phyloP scores from a whole-genome alignment of 1,140 invertebrate species.

The Solenopsis fugax region DNA sequence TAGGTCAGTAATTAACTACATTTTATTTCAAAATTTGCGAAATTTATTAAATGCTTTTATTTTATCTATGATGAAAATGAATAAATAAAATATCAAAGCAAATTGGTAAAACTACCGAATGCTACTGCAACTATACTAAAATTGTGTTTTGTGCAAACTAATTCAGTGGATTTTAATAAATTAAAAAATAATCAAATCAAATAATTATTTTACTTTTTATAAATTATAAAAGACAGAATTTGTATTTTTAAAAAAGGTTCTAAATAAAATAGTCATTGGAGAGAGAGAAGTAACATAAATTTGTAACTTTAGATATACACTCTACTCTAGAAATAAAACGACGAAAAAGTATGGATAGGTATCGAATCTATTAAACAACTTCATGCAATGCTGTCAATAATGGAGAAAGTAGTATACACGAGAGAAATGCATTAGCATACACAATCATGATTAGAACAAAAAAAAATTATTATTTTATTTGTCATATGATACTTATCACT shows the following conservation, averaged over 20 bases:
- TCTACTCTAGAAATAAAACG: constrained; percentile 51
- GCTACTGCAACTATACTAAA: constrained; percentile 54
- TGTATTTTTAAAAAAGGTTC: constrained; percentile 9
- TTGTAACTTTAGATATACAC: constrained; percentile 28
- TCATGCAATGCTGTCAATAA: constrained; percentile 63
- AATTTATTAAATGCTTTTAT: constrained; percentile 32
- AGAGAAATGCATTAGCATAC: not conserved
- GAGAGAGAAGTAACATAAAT: not conserved
- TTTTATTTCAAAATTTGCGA: constrained; percentile 26
- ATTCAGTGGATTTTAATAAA: not conserved
- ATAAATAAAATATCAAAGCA: constrained; percentile 4
- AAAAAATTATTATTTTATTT: not conserved
- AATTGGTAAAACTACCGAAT: constrained; percentile 19
- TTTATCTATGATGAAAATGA: constrained; percentile 9
- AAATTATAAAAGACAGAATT: constrained; percentile 12
- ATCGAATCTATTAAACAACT: constrained; percentile 54
- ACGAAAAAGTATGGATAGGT: constrained; percentile 38
- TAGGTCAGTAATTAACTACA: constrained; percentile 12
- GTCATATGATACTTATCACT: not conserved
- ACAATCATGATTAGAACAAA: not conserved
- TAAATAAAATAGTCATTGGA: not conserved
- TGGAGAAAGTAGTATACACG: constrained; percentile 56
- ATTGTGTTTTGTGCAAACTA: constrained; percentile 50
- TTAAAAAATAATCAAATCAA: constrained; percentile 31
- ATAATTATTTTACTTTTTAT: constrained; percentile 1